Conservation (phyloP, 2,113 vertebrate genomes). For the Ctenodactylus gundi region DNA sequence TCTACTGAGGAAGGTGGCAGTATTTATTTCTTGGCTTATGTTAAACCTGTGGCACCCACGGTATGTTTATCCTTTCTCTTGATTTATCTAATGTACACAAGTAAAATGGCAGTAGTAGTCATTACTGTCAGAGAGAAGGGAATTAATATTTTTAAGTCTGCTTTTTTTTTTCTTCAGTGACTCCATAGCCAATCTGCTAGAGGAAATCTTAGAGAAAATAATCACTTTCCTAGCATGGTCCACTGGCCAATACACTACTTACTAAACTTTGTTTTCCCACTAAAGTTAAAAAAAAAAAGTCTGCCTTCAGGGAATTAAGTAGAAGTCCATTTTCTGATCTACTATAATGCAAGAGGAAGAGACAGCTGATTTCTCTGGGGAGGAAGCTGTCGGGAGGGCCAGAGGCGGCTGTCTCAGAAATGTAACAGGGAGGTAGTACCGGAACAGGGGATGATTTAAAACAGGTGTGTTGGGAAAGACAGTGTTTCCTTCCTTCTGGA, state of each 20-base stretch:
- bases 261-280: neutral
- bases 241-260: neutral
- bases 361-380: neutral
- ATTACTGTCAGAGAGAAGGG: neutral
- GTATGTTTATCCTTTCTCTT: neutral
- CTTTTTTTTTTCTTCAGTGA: neutral
- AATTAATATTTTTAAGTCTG: neutral
- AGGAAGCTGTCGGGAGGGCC: neutral
- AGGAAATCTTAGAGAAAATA: neutral
- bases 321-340: slow-evolving; percentile 17
- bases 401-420: neutral
- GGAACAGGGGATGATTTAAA: neutral
- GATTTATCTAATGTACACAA: neutral
- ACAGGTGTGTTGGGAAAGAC: neutral
- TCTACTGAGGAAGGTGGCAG: neutral
- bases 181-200: neutral
- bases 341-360: neutral
- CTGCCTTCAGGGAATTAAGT: neutral
- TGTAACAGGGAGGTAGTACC: neutral
- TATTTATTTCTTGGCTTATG: neutral
- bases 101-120: neutral
- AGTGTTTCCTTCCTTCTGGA: neutral
- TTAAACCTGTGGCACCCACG: neutral
- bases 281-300: slow-evolving; percentile 21
- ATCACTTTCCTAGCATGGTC: neutral